Conservation (phyloP, 2,797 vertebrate species). For the Lutjanus campechanus region DNA sequence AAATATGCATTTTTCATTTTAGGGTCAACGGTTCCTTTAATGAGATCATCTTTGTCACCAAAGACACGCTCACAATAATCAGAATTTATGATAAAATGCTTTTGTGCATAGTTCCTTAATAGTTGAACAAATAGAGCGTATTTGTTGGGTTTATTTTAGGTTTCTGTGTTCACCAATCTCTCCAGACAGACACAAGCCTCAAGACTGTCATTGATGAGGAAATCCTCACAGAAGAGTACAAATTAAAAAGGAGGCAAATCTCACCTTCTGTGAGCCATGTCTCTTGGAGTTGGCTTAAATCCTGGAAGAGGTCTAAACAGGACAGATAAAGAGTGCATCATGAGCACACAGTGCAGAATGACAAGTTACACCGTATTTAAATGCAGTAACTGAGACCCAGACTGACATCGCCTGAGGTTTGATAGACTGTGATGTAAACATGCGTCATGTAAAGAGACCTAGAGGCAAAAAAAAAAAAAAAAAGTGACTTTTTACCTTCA, state of each 20-base stretch:
- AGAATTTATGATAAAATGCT: no score
- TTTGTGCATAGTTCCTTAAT: no score
- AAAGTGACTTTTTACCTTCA: slow-evolving; percentile 88
- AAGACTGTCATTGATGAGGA: slow-evolving; percentile 3
- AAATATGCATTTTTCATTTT: no score
- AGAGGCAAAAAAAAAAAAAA: background rate
- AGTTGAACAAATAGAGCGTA: background rate
- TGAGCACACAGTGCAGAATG: slow-evolving; percentile 16
- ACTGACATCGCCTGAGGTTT: slow-evolving; percentile 18
- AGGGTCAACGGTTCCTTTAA: no score
- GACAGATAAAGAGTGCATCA: slow-evolving; percentile 32
- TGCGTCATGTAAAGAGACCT: slow-evolving; percentile 34
- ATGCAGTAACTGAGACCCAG: slow-evolving; percentile 7
- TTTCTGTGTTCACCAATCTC: background rate
- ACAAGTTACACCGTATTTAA: background rate
- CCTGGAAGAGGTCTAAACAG: slow-evolving; percentile 95
- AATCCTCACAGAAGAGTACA: slow-evolving; percentile 18
- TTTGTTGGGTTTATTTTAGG: background rate
- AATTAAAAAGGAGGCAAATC: slow-evolving; percentile 52
- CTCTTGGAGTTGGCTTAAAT: slow-evolving; percentile 97
- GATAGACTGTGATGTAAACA: slow-evolving; percentile 35
- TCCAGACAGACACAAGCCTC: slow-evolving; percentile 13
- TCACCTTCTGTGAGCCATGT: slow-evolving; percentile 99
- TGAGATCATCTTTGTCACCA: no score
- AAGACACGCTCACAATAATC: no score